A percentile compares a stretch with the other conserved stretches of the same genome.
phyloP scores from a whole-genome alignment of 2,888 invertebrate species.

The Archips crataeganus region DNA sequence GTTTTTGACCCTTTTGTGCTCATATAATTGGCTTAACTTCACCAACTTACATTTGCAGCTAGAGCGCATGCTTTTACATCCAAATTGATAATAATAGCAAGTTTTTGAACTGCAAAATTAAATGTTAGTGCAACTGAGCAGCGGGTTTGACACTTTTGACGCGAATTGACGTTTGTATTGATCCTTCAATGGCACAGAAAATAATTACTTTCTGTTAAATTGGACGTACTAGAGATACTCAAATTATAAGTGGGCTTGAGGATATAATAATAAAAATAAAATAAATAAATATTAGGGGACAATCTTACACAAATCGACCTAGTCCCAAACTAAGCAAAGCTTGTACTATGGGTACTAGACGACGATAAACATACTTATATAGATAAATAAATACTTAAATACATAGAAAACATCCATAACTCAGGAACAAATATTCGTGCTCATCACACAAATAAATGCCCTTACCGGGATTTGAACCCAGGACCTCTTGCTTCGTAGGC shows the following conservation, averaged over 20 bases:
- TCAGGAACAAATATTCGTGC: too few relatives aligned
- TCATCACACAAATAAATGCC: too few relatives aligned
- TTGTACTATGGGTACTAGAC: too few relatives aligned
- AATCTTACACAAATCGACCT: too few relatives aligned
- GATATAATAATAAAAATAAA: too few relatives aligned
- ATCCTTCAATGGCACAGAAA: constrained; percentile 37
- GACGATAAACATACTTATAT: too few relatives aligned
- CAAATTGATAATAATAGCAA: neutral
- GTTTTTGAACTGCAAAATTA: constrained; percentile 2
- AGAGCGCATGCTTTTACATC: neutral
- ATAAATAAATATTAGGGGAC: too few relatives aligned
- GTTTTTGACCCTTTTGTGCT: constrained; percentile 38
- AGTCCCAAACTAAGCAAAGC: too few relatives aligned
- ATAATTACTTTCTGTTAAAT: constrained; percentile 39
- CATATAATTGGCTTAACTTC: constrained; percentile 42
- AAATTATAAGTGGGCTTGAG: constrained; percentile 39
- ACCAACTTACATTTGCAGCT: constrained; percentile 5
- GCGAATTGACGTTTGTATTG: constrained; percentile 38
- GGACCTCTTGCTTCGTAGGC: too few relatives aligned
- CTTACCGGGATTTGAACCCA: too few relatives aligned
- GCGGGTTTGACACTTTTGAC: constrained; percentile 41
- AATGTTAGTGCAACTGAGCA: constrained; percentile 19
- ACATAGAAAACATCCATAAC: too few relatives aligned
- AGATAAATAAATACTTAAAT: too few relatives aligned
- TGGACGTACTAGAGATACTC: constrained; percentile 29